These are phyloP conservation scores for Aurelia aurita DNA, from an alignment of 30 jellyfish, hydroid and myxozoan species.

Conservation along the genomic window DNA sequence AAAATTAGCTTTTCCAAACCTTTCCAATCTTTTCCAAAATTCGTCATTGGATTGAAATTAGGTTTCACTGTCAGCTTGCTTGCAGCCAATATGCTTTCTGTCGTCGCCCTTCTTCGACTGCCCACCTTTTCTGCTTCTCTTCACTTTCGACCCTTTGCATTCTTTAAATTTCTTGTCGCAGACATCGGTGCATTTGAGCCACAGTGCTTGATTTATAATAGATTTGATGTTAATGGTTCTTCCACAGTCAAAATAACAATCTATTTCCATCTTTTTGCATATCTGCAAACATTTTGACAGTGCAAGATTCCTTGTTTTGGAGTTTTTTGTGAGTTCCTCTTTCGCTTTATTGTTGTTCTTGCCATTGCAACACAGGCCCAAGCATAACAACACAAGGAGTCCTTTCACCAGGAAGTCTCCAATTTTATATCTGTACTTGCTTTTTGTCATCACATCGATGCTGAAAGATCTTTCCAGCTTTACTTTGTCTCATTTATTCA, in stretches of 20 bases:
- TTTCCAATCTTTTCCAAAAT: not conserved
- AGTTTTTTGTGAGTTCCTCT: too few relatives aligned
- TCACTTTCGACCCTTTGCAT: constrained; percentile 14
- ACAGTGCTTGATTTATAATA: constrained; percentile 10
- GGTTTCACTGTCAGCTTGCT: not conserved
- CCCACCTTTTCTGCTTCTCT: not conserved
- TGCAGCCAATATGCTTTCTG: constrained; percentile 12
- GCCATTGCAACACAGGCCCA: too few relatives aligned
- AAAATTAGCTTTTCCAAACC: not conserved
- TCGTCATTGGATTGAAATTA: not conserved
- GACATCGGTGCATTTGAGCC: constrained; percentile 60
- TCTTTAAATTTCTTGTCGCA: constrained; percentile 24
- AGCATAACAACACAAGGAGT: too few relatives aligned
- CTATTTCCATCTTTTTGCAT: constrained; percentile 41
- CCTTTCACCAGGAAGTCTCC: too few relatives aligned
- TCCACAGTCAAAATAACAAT: constrained; percentile 68
- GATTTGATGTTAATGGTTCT: constrained; percentile 29
- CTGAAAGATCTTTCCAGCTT: too few relatives aligned
- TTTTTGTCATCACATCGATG: too few relatives aligned
- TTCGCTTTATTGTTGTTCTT: too few relatives aligned
- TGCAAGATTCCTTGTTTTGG: constrained; percentile 7
- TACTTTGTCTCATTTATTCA: too few relatives aligned
- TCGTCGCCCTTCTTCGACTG: not conserved
- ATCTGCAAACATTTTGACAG: constrained; percentile 10
- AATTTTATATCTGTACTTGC: too few relatives aligned